Conservation (phyloP, 2,113 vertebrate genomes). For the Zosterops hypoxanthus region DNA sequence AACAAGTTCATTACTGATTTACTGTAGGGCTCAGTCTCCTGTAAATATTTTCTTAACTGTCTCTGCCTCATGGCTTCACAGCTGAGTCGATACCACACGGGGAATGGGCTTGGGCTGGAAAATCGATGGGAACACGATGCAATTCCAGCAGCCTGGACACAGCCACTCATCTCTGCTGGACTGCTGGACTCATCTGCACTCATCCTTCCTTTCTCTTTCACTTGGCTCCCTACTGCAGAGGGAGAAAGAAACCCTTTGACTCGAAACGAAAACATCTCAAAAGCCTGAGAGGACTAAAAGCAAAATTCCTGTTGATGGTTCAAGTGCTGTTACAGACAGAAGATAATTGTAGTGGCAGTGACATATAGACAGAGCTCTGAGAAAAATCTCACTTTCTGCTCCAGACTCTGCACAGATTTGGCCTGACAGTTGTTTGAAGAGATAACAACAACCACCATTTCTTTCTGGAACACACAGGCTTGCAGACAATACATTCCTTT, state of each 20-base stretch:
- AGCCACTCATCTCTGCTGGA: background rate
- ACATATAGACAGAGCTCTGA: background rate
- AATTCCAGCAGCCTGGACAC: background rate
- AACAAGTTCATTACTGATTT: constrained; percentile 45
- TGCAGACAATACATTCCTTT: background rate
- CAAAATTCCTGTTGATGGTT: background rate
- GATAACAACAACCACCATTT: background rate
- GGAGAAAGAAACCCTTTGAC: background rate
- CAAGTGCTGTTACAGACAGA: background rate
- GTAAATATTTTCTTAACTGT: constrained; percentile 52
- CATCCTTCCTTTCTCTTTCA: background rate
- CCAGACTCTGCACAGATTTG: constrained; percentile 28
- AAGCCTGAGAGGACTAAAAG: background rate
- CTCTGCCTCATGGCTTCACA: constrained; percentile 31
- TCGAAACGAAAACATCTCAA: background rate
- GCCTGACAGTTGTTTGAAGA: constrained; percentile 55
- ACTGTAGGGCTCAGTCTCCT: constrained; percentile 36
- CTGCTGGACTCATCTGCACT: background rate
- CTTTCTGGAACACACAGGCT: constrained; percentile 31
- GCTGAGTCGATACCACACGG: background rate
- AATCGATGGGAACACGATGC: background rate
- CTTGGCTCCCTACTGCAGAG: too few species aligned
- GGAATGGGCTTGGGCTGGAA: background rate
- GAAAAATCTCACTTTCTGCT: background rate
- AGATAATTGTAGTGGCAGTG: background rate